Evolutionary conservation across 1,140 invertebrate genomes (phyloP).

Genomic region (Hyles euphorbiae): DNA sequence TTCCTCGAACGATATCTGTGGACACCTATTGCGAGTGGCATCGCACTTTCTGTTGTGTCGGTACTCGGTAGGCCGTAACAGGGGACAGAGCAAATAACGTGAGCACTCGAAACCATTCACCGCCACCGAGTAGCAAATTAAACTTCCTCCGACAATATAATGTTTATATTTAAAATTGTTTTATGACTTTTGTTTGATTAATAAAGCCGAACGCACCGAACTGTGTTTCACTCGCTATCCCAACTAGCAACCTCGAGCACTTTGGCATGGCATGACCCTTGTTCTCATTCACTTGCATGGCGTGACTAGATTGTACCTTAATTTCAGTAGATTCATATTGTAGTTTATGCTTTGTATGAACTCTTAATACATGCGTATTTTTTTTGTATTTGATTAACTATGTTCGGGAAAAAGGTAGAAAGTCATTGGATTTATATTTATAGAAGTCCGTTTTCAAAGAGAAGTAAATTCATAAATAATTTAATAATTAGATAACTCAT

Average conservation of each 20-base stretch:
- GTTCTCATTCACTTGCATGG: conserved; percentile 51
- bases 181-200: conserved; percentile 53
- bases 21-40: conserved; percentile 38
- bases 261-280: conserved; percentile 59
- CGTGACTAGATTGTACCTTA: conserved; percentile 16
- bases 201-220: conserved; percentile 71
- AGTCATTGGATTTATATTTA: no score
- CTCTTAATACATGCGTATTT: no score
- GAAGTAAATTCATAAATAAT: background rate
- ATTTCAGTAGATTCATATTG: background rate
- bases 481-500: background rate
- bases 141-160: conserved; percentile 38
- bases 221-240: conserved; percentile 71
- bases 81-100: conserved; percentile 26
- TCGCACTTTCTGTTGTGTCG: conserved; percentile 33
- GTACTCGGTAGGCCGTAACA: conserved; percentile 26
- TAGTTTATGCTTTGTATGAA: no score
- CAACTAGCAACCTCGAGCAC: conserved; percentile 52
- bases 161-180: conserved; percentile 49
- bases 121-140: conserved; percentile 34
- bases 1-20: conserved; percentile 20
- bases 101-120: conserved; percentile 53
- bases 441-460: no score
- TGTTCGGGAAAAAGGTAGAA: no score
- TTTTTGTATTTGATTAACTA: no score